A percentile compares a stretch with the other conserved stretches of the same genome.
Evolutionary conservation across 2,797 vertebrate species (phyloP).

Genomic region (Aldrovandia affinis): DNA sequence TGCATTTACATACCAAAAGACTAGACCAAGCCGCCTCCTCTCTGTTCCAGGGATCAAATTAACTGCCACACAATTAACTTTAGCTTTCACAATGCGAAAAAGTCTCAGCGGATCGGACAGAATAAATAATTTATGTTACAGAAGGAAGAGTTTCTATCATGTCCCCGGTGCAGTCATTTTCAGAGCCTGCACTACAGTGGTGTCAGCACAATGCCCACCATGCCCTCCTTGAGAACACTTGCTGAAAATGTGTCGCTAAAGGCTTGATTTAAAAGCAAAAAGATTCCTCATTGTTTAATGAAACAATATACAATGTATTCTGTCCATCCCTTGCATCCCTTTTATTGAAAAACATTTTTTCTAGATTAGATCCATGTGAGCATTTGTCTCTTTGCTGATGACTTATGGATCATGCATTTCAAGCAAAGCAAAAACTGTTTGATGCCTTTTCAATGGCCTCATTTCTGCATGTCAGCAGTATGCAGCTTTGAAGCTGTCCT

Average conservation of each 20-base stretch:
- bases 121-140: constrained; percentile 28
- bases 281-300: neutral
- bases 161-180: constrained; percentile 41
- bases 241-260: neutral
- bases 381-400: neutral
- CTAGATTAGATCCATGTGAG: neutral
- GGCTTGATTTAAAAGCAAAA: constrained; percentile 8
- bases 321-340: neutral
- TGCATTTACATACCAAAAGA: constrained; percentile 31
- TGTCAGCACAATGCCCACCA: neutral
- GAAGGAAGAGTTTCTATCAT: constrained; percentile 48
- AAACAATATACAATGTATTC: neutral
- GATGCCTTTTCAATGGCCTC: neutral
- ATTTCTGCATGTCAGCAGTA: neutral
- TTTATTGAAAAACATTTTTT: neutral
- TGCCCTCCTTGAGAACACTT: neutral
- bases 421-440: neutral
- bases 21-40: neutral
- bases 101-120: neutral
- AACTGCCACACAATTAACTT: constrained; percentile 23
- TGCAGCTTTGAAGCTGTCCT: neutral
- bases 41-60: constrained; percentile 23
- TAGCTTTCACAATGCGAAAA: constrained; percentile 16
- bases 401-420: neutral
- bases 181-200: constrained; percentile 11